Conservation (phyloP, 2,797 vertebrate genomes). For the Mormyrus proboscirostris region DNA sequence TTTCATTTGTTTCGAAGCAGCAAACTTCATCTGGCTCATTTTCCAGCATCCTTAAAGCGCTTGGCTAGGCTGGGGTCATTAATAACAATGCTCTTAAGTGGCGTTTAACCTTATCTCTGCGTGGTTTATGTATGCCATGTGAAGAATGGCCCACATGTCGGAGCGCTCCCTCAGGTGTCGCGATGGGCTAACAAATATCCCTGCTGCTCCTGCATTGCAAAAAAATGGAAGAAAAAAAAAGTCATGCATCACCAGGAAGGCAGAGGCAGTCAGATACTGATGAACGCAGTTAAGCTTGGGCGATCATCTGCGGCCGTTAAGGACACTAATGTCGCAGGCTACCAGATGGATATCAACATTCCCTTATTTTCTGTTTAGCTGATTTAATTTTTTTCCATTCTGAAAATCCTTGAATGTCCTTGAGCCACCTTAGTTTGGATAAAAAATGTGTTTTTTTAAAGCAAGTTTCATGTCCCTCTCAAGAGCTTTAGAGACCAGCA, state of each 20-base stretch:
- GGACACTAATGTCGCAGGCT: conserved; percentile 23
- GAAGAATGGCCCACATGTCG: conserved; percentile 45
- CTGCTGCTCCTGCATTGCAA: background rate
- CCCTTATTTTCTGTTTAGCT: conserved; percentile 8
- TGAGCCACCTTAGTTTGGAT: background rate
- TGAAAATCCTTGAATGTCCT: conserved; percentile 2
- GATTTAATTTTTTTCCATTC: background rate
- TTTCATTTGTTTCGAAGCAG: background rate
- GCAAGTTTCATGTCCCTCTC: background rate
- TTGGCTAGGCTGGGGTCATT: conserved; percentile 47
- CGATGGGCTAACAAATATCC: conserved; percentile 25
- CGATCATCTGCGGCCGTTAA: conserved; percentile 47
- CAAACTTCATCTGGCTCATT: background rate
- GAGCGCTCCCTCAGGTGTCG: conserved; percentile 27
- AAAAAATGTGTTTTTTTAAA: background rate
- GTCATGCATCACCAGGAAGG: conserved; percentile 38
- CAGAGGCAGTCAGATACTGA: conserved; percentile 39
- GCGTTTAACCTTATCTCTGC: conserved; percentile 59
- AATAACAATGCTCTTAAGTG: conserved; percentile 62
- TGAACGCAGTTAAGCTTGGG: conserved; percentile 51
- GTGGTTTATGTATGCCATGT: conserved; percentile 54
- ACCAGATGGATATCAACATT: conserved; percentile 16
- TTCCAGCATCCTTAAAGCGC: background rate
- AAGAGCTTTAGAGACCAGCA: background rate
- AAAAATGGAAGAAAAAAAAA: background rate